Base-by-base conservation (phyloP, 1,140 invertebrate genomes). In the Trichonephila inaurata region DNA sequence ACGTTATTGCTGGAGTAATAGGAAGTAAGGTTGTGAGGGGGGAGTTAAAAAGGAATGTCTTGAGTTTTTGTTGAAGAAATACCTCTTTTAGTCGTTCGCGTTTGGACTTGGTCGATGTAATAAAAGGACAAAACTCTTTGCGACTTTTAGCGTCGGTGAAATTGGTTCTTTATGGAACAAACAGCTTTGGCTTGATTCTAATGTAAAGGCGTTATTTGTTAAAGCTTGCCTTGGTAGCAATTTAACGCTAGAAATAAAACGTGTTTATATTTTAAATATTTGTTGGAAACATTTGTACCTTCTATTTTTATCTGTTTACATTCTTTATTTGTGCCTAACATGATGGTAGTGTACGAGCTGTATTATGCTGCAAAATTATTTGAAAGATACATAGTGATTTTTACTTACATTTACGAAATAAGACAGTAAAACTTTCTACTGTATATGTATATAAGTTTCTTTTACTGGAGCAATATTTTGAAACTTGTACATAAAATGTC, bases 41-140 rank as follows among this genome's bases (percentile, higher is more conserved):
- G 82, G 51, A 60, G 21, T 19, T 61, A 61, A 61, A 61, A 87
- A 77, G 69, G 69, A 66, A 24, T 77, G 69, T 72, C 69, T 60
- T 58, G 83, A 87, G 58, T 60, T 33, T 61, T 62, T 87, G 60
- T 61, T 64, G 58, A 64, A 87, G 51, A 87, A 87, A 61, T 87
- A 87, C 14, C 60, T 58, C 16, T 16, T 16, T 24, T 61, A 87
- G 58, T 87, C n/a, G 51, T 16, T 40, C 6, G n/a, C 60, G 40
- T 61, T 51, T 58, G 40, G 24, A 85, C 21, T 58, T 85, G n/a
- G 10, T 85, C 51, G n/a, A 58, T 85, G 82, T 85, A 60, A 60
- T 85, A 60, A 85, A 58, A 77, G 72, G 82, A 60, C 40, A 85
- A 60, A 85, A 60, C 82, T 85, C 14, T 85, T 58, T 85, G 24